phyloP scores from a whole-genome alignment of 2,888 invertebrate species.

The Uropetala carovei region DNA sequence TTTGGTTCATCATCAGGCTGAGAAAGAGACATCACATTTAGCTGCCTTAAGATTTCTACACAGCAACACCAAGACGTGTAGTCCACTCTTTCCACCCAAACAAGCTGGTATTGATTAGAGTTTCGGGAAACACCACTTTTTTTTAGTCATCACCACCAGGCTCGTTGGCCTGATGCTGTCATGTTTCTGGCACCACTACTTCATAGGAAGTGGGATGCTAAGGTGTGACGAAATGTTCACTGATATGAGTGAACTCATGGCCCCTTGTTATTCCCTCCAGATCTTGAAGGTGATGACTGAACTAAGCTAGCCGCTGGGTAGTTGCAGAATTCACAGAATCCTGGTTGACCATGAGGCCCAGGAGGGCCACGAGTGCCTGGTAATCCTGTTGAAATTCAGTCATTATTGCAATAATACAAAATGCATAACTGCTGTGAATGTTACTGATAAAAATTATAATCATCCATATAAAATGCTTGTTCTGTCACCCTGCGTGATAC shows the following conservation, averaged over 20 bases:
- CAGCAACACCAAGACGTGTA: constrained; percentile 39
- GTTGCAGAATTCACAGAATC: constrained; percentile 81
- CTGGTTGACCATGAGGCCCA: constrained; percentile 82
- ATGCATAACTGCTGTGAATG: no score
- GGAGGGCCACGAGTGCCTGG: constrained; percentile 78
- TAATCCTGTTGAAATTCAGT: constrained; percentile 71
- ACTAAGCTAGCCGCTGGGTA: constrained; percentile 79
- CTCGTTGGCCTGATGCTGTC: constrained; percentile 26
- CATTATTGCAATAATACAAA: no score
- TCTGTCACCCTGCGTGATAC: no score
- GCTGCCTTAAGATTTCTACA: constrained; percentile 20
- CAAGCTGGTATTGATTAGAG: not conserved
- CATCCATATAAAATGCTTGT: no score
- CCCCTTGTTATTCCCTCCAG: constrained; percentile 79
- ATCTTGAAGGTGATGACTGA: constrained; percentile 74
- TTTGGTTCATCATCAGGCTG: constrained; percentile 34
- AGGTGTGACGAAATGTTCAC: not conserved
- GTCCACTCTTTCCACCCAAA: constrained; percentile 13
- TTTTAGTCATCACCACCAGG: constrained; percentile 11
- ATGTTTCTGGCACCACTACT: constrained; percentile 14
- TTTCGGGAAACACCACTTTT: not conserved
- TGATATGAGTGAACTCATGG: constrained; percentile 71
- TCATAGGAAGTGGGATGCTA: not conserved
- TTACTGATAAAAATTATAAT: not conserved
- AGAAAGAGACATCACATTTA: constrained; percentile 41